A percentile compares a stretch with the other conserved stretches of the same genome.
Conservation (phyloP, 2,888 invertebrate species). For the Lamproptera curius region DNA sequence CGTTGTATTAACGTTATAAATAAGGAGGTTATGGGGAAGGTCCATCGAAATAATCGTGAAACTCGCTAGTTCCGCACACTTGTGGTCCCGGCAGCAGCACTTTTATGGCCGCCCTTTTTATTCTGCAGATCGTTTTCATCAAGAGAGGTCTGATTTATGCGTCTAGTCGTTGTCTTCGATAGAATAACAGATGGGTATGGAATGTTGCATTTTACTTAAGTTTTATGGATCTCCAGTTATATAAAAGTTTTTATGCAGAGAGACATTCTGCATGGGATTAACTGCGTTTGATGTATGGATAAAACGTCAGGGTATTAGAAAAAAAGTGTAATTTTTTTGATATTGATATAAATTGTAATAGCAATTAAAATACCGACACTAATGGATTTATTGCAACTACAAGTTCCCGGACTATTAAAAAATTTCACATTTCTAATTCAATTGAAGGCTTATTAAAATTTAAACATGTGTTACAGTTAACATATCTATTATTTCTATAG, state of each 20-base stretch:
- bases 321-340: background rate
- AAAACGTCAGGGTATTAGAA: too few species aligned
- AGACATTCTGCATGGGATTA: background rate
- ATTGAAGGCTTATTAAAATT: too few species aligned
- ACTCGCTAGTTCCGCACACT: conserved; percentile 56
- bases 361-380: too few species aligned
- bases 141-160: conserved; percentile 6
- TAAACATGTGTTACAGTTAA: too few species aligned
- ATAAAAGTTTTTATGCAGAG: background rate
- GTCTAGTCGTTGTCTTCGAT: conserved; percentile 3
- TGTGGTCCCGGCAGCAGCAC: conserved; percentile 40
- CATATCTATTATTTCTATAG: too few species aligned
- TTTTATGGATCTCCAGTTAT: background rate
- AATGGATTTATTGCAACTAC: too few species aligned
- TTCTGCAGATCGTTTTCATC: conserved; percentile 2
- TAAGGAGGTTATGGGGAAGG: conserved; percentile 61
- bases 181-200: too few species aligned
- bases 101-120: conserved; percentile 9
- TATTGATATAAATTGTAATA: too few species aligned
- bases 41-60: conserved; percentile 74
- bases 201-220: background rate
- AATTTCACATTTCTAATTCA: too few species aligned
- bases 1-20: conserved; percentile 73
- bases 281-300: too few species aligned
- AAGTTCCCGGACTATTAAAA: too few species aligned